Evolutionary conservation across 2,797 vertebrate species (phyloP), one percentile per base, ranked within the genome.

Genomic region (Sciaenops ocellatus): DNA sequence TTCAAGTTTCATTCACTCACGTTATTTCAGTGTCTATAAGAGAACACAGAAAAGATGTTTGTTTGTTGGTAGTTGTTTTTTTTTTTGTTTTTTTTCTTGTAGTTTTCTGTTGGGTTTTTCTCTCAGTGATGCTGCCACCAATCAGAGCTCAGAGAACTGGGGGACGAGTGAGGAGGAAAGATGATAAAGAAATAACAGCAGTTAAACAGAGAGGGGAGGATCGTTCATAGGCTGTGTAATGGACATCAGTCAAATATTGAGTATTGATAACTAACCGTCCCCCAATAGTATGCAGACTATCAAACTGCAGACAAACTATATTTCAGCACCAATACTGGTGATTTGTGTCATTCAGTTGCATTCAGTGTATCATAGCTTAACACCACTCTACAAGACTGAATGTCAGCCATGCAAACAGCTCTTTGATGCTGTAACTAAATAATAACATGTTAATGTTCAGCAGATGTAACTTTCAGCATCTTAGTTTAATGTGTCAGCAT

Each of bases 61-160:
- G 76, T 79, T 83, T 50, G 61, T 86, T 80, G 7, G 71, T 75
- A 65, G 57, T 44, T 69, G 57, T 68, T 77, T 78, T 51, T 50
- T 75, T 66, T 61, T 51, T 48, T 51, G 22, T 6, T 68, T 52
- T 52, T 85, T 91, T 92, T 89, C 76, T 84, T 82, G 56, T 86
- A 81, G 82, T 77, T 88, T 85, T 85, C 88, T 81, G 83, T 83
- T 85, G 82, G 85, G 84, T 68, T 80, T 69, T 48, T 38, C 78
- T 7, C 79, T 87, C 76, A 83, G 73, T 70, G 86, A 88, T 78
- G 76, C 77, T 54, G 73, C 84, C 73, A 88, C 80, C 80, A 83
- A 87, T 81, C 71, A 85, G 73, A 89, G 83, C 75, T 89, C 84
- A 76, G 80, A 78, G 61, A 82, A 84, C 47, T 73, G 63, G 51